Base-by-base conservation (phyloP, 2,797 vertebrate species). In the Chelidonichthys spinosus region DNA sequence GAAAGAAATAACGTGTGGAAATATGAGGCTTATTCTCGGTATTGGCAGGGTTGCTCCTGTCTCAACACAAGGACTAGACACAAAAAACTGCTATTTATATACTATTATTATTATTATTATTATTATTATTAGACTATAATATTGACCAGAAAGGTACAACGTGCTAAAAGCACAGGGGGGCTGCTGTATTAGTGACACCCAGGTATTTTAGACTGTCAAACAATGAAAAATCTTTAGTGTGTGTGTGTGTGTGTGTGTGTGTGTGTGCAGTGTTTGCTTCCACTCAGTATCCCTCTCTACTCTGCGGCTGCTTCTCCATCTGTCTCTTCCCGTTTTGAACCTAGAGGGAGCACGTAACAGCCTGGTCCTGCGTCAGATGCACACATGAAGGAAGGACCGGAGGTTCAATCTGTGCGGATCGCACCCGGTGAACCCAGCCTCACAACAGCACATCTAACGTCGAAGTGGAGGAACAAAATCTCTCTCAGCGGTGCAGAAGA, bases 271-370 rank as follows among this genome's bases (percentile, higher is more conserved):
- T 1, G 4, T 60, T 43, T 56, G 18, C 25, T 63, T 11, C 6
- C 18, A 43, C 35, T 81, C 32, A 47, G 1, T 59, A 7, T 79
- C 3, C 17, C 6, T 61, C 11, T 66, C 37, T 25, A 4, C 3
- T 39, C 6, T 77, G 13, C 79, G 17, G 81, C 25, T 62, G 15
- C 2, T 11, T 69, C 11, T 43, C 17, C 5, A 5, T 84, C 17
- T 76, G 6, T 70, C 11, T 77, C 33, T 74, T 9, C 14, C 85
- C 94, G 92, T 73, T 86, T 75, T 86, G 72, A 89, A 79, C 36
- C 49, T 64, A 79, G 73, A 85, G 69, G 77, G 85, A 85, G 87
- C 70, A 88, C 88, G 86, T 90, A 94, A 67, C 79, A 78, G 42
- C 72, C 75, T 73, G 86, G 85, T 87, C 74, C 83, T 75, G 74